Base-by-base conservation (phyloP, 2,888 invertebrate genomes). In the Andrena haemorrhoa region DNA sequence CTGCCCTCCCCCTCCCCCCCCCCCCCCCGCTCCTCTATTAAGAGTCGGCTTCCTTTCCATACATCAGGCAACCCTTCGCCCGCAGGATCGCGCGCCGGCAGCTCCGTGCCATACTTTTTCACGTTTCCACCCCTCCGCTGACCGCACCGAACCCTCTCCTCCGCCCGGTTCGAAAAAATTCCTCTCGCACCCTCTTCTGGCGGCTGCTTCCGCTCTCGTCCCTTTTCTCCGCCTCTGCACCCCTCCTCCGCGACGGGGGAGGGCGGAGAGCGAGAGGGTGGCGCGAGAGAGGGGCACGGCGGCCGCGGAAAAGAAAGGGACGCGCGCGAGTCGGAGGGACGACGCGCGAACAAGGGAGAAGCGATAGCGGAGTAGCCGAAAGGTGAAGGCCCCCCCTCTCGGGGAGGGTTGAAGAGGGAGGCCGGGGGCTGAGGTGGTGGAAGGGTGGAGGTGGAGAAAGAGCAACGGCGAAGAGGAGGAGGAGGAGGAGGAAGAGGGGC, bases 21-120 rank as follows among this genome's bases (percentile, higher is more conserved):
- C n/a, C n/a, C n/a, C n/a, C n/a, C n/a, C n/a, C n/a, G n/a, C 49
- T 86, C 76, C 78, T 88, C 82, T 82, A 88, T 89, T 88, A 89
- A 88, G 86, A 84, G 82, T 58, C 85, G 87, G 88, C 84, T 85
- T 89, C 88, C 88, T 83, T 89, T 90, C 86, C 90, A 89, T 91
- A 87, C 87, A 86, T 89, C 87, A 89, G 88, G 84, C 86, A 84
- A 87, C 79, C 85, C 80, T 88, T 88, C 89, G 85, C 76, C 85
- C 86, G 82, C 88, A 88, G 88, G 74, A 88, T 79, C 83, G 85
- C 86, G 82, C 74, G 75, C 65, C 80, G 77, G 83, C 89, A 84
- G 86, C 85, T 84, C 86, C 85, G 82, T 87, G 83, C 83, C 79
- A 64, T 84, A 82, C 84, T 86, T 89, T 72, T 89, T 85, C 86